Percentiles rank a stretch among this genome's conserved stretches.
Evolutionary conservation across 64 coral and sea anemone species (phyloP).

Genomic region (Anthopleura sola): DNA sequence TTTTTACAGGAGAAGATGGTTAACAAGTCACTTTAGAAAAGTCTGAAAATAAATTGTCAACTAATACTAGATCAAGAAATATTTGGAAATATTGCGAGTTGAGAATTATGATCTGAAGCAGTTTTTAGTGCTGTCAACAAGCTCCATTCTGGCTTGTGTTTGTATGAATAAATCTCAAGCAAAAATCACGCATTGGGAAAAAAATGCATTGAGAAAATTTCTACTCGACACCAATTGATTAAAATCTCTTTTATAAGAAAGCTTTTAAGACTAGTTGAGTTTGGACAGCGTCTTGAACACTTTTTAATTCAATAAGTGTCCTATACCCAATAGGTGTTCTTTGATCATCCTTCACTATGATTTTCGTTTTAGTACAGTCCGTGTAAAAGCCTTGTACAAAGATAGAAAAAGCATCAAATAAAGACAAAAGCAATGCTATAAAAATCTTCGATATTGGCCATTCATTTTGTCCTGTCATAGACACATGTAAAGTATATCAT

Average conservation of each 20-base stretch:
- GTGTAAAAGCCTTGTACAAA: constrained; percentile 8
- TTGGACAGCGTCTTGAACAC: not conserved
- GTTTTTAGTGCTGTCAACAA: not conserved
- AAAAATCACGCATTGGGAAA: not conserved
- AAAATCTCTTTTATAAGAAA: constrained; percentile 4
- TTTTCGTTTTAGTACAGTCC: not conserved
- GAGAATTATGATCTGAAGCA: not conserved
- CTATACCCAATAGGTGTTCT: not conserved
- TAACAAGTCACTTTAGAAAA: not conserved
- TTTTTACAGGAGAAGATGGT: not conserved
- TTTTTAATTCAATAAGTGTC: constrained; percentile 5
- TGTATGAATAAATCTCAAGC: not conserved
- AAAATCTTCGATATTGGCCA: constrained; percentile 15
- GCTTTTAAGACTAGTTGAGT: not conserved
- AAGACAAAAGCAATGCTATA: constrained; percentile 10
- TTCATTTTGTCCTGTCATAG: constrained; percentile 19
- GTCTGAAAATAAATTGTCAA: not conserved
- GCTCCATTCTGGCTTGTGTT: not conserved
- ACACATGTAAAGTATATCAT: constrained; percentile 23
- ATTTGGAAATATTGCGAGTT: not conserved
- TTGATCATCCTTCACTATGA: not conserved
- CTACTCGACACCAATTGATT: constrained; percentile 1
- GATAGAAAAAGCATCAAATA: constrained; percentile 15
- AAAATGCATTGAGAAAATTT: not conserved
- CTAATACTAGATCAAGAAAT: not conserved